phyloP scores from a whole-genome alignment of 2,113 vertebrate genomes.

The Strix aluco region DNA sequence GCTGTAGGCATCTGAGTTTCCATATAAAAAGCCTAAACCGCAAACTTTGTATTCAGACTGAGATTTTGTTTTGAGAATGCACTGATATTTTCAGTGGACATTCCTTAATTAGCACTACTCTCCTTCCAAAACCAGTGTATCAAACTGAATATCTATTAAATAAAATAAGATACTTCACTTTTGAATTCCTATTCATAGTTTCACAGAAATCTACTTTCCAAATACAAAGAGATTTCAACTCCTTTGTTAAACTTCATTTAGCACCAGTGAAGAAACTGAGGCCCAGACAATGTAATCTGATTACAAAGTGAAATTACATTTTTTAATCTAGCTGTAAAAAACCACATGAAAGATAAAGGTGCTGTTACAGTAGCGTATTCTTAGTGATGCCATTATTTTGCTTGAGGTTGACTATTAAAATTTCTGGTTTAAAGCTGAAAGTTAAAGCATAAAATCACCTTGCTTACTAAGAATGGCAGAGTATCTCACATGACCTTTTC shows the following conservation, averaged over 20 bases:
- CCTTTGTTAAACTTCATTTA: neutral
- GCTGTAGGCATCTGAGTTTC: neutral
- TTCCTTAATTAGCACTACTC: neutral
- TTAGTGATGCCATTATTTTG: neutral
- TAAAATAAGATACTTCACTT: neutral
- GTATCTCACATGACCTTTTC: neutral
- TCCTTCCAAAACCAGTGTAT: neutral
- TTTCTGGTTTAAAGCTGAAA: neutral
- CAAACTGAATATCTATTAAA: neutral
- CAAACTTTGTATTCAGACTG: neutral
- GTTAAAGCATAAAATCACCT: neutral
- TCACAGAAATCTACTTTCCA: neutral
- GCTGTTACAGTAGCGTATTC: neutral
- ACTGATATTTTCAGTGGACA: neutral
- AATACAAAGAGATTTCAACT: neutral
- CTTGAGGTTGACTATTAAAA: neutral
- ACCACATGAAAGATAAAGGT: neutral
- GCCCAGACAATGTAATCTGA: neutral
- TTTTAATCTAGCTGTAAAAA: neutral
- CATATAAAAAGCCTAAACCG: neutral
- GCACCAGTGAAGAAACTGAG: neutral
- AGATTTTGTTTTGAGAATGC: neutral
- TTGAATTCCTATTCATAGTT: neutral
- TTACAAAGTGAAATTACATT: neutral
- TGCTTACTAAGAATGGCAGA: neutral